Conservation (phyloP, 2,797 vertebrate genomes). For the Eulemur albifrons region DNA sequence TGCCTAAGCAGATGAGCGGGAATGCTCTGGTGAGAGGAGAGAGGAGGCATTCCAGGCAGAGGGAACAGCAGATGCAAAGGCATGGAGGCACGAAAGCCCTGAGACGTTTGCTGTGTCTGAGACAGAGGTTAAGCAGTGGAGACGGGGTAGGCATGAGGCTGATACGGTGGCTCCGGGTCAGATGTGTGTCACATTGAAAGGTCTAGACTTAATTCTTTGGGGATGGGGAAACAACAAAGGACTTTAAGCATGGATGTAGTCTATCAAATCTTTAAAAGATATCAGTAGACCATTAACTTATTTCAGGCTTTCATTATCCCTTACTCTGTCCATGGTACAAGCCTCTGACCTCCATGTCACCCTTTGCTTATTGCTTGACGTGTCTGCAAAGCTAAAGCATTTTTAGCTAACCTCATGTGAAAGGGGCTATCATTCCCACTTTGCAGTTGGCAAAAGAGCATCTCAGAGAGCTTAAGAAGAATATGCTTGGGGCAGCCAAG, state of each 20-base stretch:
- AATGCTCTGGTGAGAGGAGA: background rate
- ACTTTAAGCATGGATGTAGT: background rate
- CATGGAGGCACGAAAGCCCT: accelerated
- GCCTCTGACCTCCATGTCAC: background rate
- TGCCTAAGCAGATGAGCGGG: background rate
- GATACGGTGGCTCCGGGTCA: background rate
- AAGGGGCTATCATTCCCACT: background rate
- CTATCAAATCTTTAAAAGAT: constrained; percentile 18
- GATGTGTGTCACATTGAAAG: background rate
- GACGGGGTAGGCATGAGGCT: accelerated
- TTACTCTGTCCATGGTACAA: background rate
- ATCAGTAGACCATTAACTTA: background rate
- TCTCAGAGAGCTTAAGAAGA: background rate
- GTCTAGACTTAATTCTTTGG: background rate
- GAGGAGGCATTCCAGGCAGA: background rate
- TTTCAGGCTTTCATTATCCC: background rate
- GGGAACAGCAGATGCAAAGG: background rate
- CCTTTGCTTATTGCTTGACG: background rate
- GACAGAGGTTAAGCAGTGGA: background rate
- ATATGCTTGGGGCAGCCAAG: background rate
- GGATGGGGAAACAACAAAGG: background rate
- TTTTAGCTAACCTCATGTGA: background rate
- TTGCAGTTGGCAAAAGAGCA: background rate
- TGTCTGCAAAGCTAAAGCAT: background rate
- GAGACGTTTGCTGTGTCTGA: background rate